These are phyloP conservation scores for Pterois miles DNA, from an alignment of 2,797 vertebrate genomes.

Conservation along the genomic window DNA sequence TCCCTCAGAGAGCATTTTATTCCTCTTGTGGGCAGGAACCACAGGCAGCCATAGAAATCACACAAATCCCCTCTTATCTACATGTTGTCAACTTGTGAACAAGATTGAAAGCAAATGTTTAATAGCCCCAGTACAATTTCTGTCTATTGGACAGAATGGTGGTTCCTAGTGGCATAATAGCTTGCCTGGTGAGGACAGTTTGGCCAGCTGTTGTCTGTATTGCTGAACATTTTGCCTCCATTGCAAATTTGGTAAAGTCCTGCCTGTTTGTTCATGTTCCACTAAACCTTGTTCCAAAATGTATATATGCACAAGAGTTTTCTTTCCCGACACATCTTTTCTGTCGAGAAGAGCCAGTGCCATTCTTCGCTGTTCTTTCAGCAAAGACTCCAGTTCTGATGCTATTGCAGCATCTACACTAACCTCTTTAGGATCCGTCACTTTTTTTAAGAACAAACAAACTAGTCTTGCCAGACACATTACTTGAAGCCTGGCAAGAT, in stretches of 20 bases:
- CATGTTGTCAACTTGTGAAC: not conserved
- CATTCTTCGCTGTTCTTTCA: no score
- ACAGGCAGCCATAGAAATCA: not conserved
- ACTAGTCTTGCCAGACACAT: no score
- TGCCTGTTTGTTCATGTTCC: no score
- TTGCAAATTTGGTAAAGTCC: not conserved
- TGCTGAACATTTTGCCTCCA: not conserved
- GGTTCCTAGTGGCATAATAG: not conserved
- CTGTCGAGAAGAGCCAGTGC: no score
- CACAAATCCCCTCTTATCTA: no score
- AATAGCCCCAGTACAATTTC: not conserved
- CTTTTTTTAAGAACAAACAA: no score
- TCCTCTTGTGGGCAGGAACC: not conserved
- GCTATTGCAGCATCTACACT: no score
- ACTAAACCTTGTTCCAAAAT: no score
- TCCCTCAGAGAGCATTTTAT: not conserved
- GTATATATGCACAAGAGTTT: not conserved
- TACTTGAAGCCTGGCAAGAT: no score
- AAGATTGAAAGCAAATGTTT: not conserved
- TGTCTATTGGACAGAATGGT: not conserved
- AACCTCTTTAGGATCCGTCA: rapidly evolving
- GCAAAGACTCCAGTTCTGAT: no score
- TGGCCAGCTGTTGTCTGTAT: not conserved
- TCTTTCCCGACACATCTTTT: not conserved
- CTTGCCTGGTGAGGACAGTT: not conserved